phyloP scores from a whole-genome alignment of 1,140 invertebrate species.

The Aphaenogaster floridana region DNA sequence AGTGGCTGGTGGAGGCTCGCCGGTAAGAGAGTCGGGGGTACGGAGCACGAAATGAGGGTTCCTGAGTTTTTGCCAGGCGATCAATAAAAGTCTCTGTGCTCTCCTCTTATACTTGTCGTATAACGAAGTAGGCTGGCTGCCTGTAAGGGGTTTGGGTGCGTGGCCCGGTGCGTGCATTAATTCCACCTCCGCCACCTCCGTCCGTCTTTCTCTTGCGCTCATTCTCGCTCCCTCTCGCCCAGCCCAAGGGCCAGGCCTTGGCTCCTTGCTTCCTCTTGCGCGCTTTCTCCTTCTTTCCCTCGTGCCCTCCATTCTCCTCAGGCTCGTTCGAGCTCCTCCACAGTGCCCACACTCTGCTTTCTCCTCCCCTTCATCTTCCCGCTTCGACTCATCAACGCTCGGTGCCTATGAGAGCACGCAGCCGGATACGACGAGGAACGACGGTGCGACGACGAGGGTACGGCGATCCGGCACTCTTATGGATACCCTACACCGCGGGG shows the following conservation, averaged over 20 bases:
- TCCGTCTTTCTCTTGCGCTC: conserved; percentile 28
- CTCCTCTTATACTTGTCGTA: conserved; percentile 85
- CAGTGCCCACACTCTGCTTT: conserved; percentile 49
- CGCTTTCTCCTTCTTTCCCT: conserved; percentile 53
- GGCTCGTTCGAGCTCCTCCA: conserved; percentile 65
- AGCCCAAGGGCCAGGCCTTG: conserved; percentile 25
- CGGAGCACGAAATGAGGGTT: conserved; percentile 85
- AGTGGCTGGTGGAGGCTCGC: conserved; percentile 68
- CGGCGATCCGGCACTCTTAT: conserved; percentile 45
- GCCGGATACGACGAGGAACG: conserved; percentile 65
- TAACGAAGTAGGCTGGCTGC: conserved; percentile 86
- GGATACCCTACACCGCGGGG: conserved; percentile 26
- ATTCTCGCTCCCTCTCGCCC: conserved; percentile 43
- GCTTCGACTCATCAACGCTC: conserved; percentile 85
- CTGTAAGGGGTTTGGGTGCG: conserved; percentile 83
- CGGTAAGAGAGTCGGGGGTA: conserved; percentile 80
- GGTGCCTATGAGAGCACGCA: conserved; percentile 76
- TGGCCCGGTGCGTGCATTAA: conserved; percentile 86
- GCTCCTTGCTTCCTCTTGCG: conserved; percentile 54
- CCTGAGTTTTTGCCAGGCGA: conserved; percentile 87
- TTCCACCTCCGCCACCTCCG: conserved; percentile 83
- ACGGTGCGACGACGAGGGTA: conserved; percentile 63
- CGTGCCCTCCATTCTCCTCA: conserved; percentile 68
- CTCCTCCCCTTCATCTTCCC: conserved; percentile 81
- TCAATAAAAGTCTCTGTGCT: conserved; percentile 87